A percentile compares a stretch with the other conserved stretches of the same genome.
phyloP scores from a whole-genome alignment of 2,113 vertebrate genomes.

The Albula goreensis region DNA sequence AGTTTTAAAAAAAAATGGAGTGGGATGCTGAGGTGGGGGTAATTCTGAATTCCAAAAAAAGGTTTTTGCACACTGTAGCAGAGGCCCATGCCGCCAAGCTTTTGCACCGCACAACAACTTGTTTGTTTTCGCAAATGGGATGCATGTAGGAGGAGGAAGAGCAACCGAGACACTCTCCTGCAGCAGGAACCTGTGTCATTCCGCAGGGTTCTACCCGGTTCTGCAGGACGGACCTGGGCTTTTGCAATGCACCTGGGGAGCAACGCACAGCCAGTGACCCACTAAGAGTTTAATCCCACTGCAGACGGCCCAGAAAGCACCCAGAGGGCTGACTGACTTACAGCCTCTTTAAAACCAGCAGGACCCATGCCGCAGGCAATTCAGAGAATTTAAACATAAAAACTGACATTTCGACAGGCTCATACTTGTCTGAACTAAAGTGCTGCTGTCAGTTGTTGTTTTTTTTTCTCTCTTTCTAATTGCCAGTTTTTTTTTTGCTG shows the following conservation, averaged over 20 bases:
- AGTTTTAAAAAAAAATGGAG: neutral
- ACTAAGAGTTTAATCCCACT: neutral
- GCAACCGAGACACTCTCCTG: neutral
- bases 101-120: neutral
- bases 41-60: neutral
- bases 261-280: neutral
- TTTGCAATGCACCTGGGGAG: neutral
- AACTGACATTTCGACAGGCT: constrained; percentile 42
- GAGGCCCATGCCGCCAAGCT: neutral
- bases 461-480: neutral
- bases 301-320: neutral
- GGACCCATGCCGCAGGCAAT: neutral
- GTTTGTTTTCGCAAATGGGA: too few relatives aligned
- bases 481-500: neutral
- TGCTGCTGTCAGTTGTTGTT: neutral
- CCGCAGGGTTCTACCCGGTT: neutral
- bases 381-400: constrained; percentile 16
- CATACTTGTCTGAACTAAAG: constrained; percentile 32
- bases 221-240: neutral
- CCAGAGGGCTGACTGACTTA: neutral
- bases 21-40: neutral
- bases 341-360: constrained; percentile 3
- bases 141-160: neutral
- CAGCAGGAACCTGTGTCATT: neutral
- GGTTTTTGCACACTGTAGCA: neutral